Evolutionary conservation across 2,113 vertebrate species (phyloP).

Genomic region (Sialia sialis): DNA sequence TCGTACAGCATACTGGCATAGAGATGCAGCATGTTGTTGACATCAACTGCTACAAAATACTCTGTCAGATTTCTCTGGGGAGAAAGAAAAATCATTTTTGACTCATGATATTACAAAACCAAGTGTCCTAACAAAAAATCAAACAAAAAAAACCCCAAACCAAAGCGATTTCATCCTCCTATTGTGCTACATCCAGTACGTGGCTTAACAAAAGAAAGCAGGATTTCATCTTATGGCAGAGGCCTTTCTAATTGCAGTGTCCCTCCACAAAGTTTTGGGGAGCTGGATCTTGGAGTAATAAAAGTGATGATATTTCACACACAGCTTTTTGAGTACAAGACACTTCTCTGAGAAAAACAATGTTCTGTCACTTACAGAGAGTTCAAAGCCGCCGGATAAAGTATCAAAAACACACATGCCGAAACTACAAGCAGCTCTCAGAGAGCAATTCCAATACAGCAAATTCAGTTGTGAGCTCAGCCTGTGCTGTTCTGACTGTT

Average conservation of each 20-base stretch:
- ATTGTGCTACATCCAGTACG: accelerated
- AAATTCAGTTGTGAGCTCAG: neutral
- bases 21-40: conserved; percentile 98
- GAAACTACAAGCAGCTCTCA: neutral
- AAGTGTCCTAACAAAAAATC: neutral
- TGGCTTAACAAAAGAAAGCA: neutral
- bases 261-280: neutral
- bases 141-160: neutral
- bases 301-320: conserved; percentile 16
- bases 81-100: conserved; percentile 26
- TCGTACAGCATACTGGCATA: conserved; percentile 98
- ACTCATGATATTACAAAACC: neutral
- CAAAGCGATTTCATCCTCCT: neutral
- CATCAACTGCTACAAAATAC: conserved; percentile 98
- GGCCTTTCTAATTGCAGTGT: neutral
- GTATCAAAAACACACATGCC: neutral
- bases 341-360: conserved; percentile 14
- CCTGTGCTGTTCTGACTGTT: neutral
- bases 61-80: conserved; percentile 97
- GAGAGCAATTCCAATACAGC: neutral
- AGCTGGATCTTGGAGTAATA: neutral
- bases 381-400: neutral
- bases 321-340: conserved; percentile 16
- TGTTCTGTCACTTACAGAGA: neutral
- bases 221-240: neutral